Evolutionary conservation across 2,888 invertebrate species (phyloP).

Genomic region (Spialia ferax): DNA sequence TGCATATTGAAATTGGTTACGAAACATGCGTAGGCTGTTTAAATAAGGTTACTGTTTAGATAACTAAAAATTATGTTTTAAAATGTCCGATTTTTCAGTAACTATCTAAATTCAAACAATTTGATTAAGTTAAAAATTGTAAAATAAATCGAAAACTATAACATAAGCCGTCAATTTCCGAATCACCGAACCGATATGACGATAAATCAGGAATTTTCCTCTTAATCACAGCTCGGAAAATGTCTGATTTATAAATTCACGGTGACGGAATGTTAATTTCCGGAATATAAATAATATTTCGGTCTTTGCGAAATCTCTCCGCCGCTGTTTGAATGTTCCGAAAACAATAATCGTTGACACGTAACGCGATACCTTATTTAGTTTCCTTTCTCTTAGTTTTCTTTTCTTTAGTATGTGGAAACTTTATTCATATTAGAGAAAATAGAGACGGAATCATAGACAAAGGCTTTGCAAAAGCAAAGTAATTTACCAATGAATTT

Average conservation of each 20-base stretch:
- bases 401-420: no score
- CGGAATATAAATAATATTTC: slow-evolving; percentile 40
- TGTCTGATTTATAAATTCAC: slow-evolving; percentile 36
- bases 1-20: no score
- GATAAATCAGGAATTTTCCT: slow-evolving; percentile 23
- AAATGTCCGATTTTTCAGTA: no score
- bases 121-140: not conserved
- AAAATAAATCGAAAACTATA: not conserved
- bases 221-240: slow-evolving; percentile 30
- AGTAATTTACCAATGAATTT: no score
- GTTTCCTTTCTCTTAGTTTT: not conserved
- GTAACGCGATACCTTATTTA: slow-evolving; percentile 10
- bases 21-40: no score
- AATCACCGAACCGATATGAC: slow-evolving; percentile 15
- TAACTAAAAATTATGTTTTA: no score
- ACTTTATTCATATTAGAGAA: no score
- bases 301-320: slow-evolving; percentile 30
- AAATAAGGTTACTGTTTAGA: no score
- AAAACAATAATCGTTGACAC: slow-evolving; percentile 20
- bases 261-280: slow-evolving; percentile 37
- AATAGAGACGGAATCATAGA: no score
- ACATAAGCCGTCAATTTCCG: slow-evolving; percentile 15
- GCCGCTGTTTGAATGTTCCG: slow-evolving; percentile 26
- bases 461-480: no score
- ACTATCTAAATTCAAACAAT: no score